A percentile compares a stretch with the other conserved stretches of the same genome.
Evolutionary conservation across 2,888 invertebrate genomes (phyloP).

Genomic region (Omphaloscelis lunosa): DNA sequence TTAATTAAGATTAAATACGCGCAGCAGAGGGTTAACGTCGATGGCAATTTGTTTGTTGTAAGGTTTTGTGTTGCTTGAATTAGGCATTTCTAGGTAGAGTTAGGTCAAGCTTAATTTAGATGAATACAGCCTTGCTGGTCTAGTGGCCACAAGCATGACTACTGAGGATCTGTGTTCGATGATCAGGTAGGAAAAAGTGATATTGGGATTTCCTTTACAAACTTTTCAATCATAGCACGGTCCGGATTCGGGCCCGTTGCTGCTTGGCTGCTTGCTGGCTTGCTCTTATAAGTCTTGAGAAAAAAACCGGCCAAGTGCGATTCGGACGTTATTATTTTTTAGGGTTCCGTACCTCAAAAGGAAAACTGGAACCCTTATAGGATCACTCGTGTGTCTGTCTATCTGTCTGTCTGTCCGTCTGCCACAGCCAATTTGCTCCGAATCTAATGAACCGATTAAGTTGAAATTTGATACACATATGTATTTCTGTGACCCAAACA

Average conservation of each 20-base stretch:
- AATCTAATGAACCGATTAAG: too few relatives aligned
- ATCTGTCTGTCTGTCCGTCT: too few relatives aligned
- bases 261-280: too few relatives aligned
- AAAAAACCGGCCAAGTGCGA: too few relatives aligned
- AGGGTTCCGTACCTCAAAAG: too few relatives aligned
- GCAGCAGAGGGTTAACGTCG: slow-evolving; percentile 11
- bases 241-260: background rate
- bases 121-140: background rate
- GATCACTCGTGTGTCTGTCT: too few relatives aligned
- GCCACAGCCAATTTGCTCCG: too few relatives aligned
- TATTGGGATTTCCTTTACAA: background rate
- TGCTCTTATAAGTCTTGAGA: background rate
- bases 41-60: slow-evolving; percentile 19
- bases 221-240: background rate
- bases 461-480: too few relatives aligned
- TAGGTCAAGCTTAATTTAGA: slow-evolving; percentile 12
- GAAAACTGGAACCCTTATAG: too few relatives aligned
- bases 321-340: too few relatives aligned
- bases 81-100: background rate
- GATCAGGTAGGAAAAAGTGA: background rate
- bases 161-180: background rate
- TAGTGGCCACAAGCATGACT: background rate
- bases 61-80: slow-evolving; percentile 16
- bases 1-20: slow-evolving; percentile 36
- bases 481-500: too few relatives aligned